Conservation (phyloP, 2,113 vertebrate species). For the Sitta europaea region DNA sequence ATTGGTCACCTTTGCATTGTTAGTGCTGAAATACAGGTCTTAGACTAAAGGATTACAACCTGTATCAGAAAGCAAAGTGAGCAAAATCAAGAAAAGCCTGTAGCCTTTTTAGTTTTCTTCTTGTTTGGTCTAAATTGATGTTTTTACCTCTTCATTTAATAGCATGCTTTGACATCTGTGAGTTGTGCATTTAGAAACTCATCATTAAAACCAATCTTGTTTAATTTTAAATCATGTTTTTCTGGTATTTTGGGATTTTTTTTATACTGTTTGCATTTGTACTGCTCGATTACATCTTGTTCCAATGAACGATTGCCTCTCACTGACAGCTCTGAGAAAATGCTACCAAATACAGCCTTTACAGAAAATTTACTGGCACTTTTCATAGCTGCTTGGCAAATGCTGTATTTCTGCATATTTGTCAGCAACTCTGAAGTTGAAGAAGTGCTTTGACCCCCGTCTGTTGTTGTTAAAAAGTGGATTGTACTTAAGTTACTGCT, state of each 20-base stretch:
- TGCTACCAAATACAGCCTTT: neutral
- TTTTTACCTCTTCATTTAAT: neutral
- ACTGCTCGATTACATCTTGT: neutral
- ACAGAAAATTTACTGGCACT: neutral
- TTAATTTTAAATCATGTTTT: neutral
- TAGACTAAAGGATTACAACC: neutral
- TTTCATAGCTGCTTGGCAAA: neutral
- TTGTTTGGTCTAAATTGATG: neutral
- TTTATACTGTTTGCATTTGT: neutral
- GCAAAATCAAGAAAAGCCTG: neutral
- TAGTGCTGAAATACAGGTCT: neutral
- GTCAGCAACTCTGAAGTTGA: neutral
- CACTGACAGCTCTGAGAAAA: neutral
- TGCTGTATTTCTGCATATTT: neutral
- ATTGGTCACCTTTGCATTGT: neutral
- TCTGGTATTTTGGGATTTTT: rapidly evolving
- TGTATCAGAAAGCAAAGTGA: neutral
- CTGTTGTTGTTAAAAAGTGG: neutral
- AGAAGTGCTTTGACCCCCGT: neutral
- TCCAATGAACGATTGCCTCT: neutral
- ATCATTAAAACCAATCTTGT: neutral
- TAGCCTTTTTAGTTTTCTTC: neutral
- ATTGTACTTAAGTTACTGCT: neutral
- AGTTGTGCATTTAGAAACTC: neutral
- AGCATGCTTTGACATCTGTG: neutral